Conservation (phyloP, 2,888 invertebrate genomes). For the Mechanitis messenoides region DNA sequence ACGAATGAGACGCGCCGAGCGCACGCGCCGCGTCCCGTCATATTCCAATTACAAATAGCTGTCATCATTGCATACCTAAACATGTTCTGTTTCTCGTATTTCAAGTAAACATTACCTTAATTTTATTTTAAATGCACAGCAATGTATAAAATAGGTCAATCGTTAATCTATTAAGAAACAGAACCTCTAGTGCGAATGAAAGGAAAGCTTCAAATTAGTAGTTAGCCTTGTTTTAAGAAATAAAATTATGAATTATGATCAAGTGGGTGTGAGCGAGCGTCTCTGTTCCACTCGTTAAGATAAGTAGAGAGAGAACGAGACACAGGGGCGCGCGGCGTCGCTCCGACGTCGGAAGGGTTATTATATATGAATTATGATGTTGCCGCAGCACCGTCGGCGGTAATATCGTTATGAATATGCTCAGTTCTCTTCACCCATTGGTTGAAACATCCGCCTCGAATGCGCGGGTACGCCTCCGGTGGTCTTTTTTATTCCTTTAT, state of each 20-base stretch:
- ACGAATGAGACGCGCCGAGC: slow-evolving; percentile 74
- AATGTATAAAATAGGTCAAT: slow-evolving; percentile 18
- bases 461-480: slow-evolving; percentile 71
- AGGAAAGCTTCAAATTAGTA: slow-evolving; percentile 48
- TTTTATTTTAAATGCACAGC: slow-evolving; percentile 36
- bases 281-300: slow-evolving; percentile 55
- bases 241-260: slow-evolving; percentile 76
- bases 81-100: slow-evolving; percentile 48
- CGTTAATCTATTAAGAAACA: slow-evolving; percentile 20
- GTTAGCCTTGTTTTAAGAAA: slow-evolving; percentile 52
- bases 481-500: slow-evolving; percentile 74
- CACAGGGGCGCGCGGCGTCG: slow-evolving; percentile 58
- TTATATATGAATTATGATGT: slow-evolving; percentile 78
- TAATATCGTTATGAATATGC: slow-evolving; percentile 78
- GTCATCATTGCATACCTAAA: slow-evolving; percentile 63
- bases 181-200: slow-evolving; percentile 42
- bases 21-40: slow-evolving; percentile 73
- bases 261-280: slow-evolving; percentile 51
- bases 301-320: slow-evolving; percentile 56
- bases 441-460: slow-evolving; percentile 71
- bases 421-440: slow-evolving; percentile 69
- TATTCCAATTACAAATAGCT: slow-evolving; percentile 76
- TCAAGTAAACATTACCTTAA: slow-evolving; percentile 44
- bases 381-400: slow-evolving; percentile 70
- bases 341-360: slow-evolving; percentile 70